Evolutionary conservation across 2,888 invertebrate genomes (phyloP), one percentile per base, ranked within the genome.

Genomic region (Drosophila paranaensis): DNA sequence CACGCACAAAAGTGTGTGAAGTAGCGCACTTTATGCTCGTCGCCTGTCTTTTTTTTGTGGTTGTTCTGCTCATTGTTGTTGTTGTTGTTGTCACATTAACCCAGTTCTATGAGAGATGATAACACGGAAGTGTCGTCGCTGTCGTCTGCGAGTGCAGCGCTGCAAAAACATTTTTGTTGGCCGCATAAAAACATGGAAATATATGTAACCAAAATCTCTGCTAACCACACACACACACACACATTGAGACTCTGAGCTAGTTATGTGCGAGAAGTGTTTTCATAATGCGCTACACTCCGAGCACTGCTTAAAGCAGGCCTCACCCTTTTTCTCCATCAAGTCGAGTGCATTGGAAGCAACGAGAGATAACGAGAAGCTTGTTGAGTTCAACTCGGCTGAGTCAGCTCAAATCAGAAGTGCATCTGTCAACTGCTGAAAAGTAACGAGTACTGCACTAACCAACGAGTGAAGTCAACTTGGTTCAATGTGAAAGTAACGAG

Each of bases 81-180:
- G 53, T 56, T 76, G 60, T 65, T 72, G 77, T 63, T 75, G 86
- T 62, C 81, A 83, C 83, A 84, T 84, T 84, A 84, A 87, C 87
- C 87, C 75, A 84, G 84, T 85, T 82, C 43, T 61, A 48, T 43
- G 64, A 68, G 70, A 60, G 71, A 74, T 78, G 79, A 86, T 76
- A 87, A 79, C 82, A 86, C 81, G 84, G 79, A 83, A 83, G 74
- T 84, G 86, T 83, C 83, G 78, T 71, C 72, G 69, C 62, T 71
- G 66, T 73, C 70, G 66, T 61, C 74, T 68, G 69, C 67, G 46
- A 72, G 64, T 63, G 70, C 60, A 73, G 45, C 70, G 43, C 70
- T 60, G 71, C 74, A 77, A 73, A 82, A 82, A 82, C 73, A 82
- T 79, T 79, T 71, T 77, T 43, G 71, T 69, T 71, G 63, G 71